These are phyloP conservation scores for Lithophane semibrunnea DNA, from an alignment of 2,888 invertebrate species.

Conservation along the genomic window DNA sequence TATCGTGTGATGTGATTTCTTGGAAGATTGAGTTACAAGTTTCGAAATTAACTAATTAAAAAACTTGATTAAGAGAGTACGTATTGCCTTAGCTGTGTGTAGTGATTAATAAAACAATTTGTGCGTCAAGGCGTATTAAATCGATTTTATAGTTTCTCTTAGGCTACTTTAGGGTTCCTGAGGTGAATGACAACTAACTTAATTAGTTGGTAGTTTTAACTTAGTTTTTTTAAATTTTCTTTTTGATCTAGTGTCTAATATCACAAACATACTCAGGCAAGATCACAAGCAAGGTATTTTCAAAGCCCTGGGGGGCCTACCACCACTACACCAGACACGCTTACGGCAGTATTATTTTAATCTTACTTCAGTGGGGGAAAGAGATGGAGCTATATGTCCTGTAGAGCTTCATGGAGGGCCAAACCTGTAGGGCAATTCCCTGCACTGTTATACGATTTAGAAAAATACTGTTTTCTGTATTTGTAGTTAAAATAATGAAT, in stretches of 20 bases:
- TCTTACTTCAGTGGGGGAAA: no score
- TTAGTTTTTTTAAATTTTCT: background rate
- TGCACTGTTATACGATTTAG: no score
- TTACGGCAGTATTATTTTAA: no score
- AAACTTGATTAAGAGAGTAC: conserved; percentile 5
- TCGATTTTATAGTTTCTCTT: conserved; percentile 38
- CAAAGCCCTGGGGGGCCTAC: background rate
- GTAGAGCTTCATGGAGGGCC: no score
- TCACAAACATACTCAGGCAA: background rate
- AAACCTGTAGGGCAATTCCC: no score
- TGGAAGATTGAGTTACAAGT: conserved; percentile 21
- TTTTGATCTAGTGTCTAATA: background rate
- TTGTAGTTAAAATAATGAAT: no score
- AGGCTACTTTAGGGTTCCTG: conserved; percentile 9
- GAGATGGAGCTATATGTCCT: no score
- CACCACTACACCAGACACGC: no score
- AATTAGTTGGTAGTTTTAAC: no score
- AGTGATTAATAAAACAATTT: conserved; percentile 37
- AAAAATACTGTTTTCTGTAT: no score
- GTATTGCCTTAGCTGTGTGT: conserved; percentile 1
- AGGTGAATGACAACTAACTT: background rate
- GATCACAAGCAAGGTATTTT: background rate
- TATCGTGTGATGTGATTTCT: background rate
- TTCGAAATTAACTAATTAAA: conserved; percentile 25
- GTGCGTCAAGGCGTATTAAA: conserved; percentile 18